Conservation (phyloP, 2,797 vertebrate species). For the Enteromius trimaculatus region DNA sequence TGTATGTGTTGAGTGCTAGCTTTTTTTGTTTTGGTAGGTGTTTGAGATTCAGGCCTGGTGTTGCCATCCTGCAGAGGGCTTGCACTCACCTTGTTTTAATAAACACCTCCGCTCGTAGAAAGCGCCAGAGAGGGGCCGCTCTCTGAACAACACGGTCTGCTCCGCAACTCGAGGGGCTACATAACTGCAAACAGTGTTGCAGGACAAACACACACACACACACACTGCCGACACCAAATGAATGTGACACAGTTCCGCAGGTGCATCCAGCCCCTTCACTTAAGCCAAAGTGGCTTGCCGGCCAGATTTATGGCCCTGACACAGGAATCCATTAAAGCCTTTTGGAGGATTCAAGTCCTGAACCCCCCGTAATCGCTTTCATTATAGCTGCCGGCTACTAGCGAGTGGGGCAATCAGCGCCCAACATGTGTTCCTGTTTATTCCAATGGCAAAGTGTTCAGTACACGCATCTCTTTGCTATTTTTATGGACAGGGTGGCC, state of each 20-base stretch:
- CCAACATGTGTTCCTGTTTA: conserved; percentile 83
- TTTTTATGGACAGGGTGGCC: conserved; percentile 77
- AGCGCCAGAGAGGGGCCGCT: conserved; percentile 63
- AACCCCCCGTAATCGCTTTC: conserved; percentile 81
- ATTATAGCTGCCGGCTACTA: conserved; percentile 81
- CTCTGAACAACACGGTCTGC: conserved; percentile 59
- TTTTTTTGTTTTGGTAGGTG: conserved; percentile 51
- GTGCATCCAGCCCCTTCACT: conserved; percentile 71
- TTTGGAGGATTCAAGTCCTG: conserved; percentile 78
- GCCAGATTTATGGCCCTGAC: conserved; percentile 78
- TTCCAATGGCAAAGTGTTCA: conserved; percentile 77
- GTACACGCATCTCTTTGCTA: conserved; percentile 73
- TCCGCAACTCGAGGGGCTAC: conserved; percentile 72
- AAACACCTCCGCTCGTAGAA: conserved; percentile 71
- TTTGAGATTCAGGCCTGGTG: conserved; percentile 73
- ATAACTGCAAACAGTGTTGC: conserved; percentile 66
- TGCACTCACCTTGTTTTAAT: conserved; percentile 80
- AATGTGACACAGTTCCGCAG: conserved; percentile 76
- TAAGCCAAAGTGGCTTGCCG: conserved; percentile 50
- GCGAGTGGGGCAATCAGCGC: conserved; percentile 72
- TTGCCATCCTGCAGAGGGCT: conserved; percentile 68
- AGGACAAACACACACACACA: conserved; percentile 15
- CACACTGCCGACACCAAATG: conserved; percentile 59
- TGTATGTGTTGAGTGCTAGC: neutral
- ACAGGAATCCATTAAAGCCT: conserved; percentile 88